phyloP scores from a whole-genome alignment of 1,140 invertebrate genomes.

The Drosophila yakuba region DNA sequence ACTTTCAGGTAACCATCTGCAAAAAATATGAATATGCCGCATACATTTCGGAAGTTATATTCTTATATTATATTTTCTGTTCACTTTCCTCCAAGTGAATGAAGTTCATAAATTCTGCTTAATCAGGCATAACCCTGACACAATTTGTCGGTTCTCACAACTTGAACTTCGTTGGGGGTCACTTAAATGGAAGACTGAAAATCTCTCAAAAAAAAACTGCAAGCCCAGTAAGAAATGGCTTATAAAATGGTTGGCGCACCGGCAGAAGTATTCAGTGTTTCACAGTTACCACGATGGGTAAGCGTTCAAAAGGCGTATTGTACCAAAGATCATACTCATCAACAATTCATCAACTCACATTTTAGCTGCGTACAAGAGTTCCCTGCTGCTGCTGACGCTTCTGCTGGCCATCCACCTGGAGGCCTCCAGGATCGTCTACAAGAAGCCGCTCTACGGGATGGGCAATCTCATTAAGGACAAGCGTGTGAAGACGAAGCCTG shows the following conservation, averaged over 20 bases:
- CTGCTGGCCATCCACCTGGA: constrained; percentile 46
- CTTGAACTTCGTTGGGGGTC: constrained; percentile 42
- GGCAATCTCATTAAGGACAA: constrained; percentile 57
- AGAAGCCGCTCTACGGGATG: constrained; percentile 66
- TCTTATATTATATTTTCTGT: background rate
- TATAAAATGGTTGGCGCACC: constrained; percentile 23
- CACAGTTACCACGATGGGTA: constrained; percentile 28
- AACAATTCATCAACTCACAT: background rate
- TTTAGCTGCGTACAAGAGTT: constrained; percentile 17
- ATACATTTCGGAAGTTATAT: background rate
- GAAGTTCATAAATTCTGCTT: constrained; percentile 24
- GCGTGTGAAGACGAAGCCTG: constrained; percentile 30
- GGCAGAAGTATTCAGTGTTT: constrained; percentile 19
- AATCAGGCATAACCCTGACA: constrained; percentile 20
- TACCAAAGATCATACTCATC: background rate
- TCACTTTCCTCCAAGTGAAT: constrained; percentile 16
- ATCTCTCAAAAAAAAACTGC: constrained; percentile 24
- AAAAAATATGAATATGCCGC: no score
- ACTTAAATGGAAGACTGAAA: background rate
- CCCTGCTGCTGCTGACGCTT: constrained; percentile 18
- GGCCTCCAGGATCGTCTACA: constrained; percentile 73
- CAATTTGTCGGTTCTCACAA: constrained; percentile 29
- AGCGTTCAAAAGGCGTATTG: background rate
- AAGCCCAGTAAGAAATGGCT: constrained; percentile 23
- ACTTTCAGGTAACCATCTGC: no score